Conservation (phyloP, 2,797 vertebrate species). For the Nyctibius grandis region DNA sequence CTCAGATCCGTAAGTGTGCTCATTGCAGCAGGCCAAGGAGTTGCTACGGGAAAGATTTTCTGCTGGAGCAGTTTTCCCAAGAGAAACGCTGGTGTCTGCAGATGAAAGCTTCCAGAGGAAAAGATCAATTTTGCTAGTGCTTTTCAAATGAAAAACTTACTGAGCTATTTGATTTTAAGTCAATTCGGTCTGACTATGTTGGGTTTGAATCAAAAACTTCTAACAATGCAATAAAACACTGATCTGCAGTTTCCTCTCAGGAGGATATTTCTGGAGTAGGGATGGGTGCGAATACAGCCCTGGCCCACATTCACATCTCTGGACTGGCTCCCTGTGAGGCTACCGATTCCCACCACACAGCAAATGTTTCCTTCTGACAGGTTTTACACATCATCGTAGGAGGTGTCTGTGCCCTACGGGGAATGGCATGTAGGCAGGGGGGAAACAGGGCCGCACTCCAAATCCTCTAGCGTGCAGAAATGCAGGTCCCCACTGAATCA, state of each 20-base stretch:
- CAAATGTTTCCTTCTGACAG: background rate
- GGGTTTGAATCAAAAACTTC: background rate
- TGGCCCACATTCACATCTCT: background rate
- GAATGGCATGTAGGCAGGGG: background rate
- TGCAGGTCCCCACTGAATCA: background rate
- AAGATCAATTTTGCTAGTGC: background rate
- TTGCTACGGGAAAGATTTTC: background rate
- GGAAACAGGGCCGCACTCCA: accelerated
- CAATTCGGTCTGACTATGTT: background rate
- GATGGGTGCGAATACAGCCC: background rate
- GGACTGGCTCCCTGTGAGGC: background rate
- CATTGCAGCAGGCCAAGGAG: background rate
- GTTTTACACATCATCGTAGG: background rate
- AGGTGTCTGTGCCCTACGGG: background rate
- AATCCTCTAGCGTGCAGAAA: background rate
- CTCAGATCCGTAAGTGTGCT: background rate
- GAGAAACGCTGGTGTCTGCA: background rate
- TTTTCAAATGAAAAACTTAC: background rate
- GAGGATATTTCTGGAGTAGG: constrained; percentile 5
- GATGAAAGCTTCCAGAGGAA: background rate
- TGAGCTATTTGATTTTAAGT: background rate
- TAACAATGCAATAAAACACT: constrained; percentile 20
- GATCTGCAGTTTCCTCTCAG: constrained; percentile 20
- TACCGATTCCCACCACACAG: background rate
- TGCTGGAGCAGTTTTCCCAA: background rate